These are phyloP conservation scores for Drosophila simulans DNA, from an alignment of 1,140 invertebrate genomes.

Conservation along the genomic window DNA sequence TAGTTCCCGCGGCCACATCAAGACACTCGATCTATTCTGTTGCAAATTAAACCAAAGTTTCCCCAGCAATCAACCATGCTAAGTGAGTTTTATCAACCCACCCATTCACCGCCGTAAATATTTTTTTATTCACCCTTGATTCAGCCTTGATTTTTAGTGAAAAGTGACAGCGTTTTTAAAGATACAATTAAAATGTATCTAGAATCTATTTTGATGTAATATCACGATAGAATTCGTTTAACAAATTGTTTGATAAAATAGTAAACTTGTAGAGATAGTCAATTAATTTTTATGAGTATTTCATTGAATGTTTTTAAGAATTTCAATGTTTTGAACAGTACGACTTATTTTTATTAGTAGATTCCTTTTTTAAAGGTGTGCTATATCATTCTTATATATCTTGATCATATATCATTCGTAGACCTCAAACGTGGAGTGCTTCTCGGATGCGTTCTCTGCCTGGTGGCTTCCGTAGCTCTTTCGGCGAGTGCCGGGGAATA, in stretches of 20 bases:
- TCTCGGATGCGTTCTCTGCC: slow-evolving; percentile 8
- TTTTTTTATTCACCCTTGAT: no score
- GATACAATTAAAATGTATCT: no score
- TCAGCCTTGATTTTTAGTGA: background rate
- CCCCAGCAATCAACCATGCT: slow-evolving; percentile 31
- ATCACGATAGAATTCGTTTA: no score
- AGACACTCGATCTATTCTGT: slow-evolving; percentile 9
- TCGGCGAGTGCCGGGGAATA: slow-evolving; percentile 12
- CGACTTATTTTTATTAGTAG: no score
- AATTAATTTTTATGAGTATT: no score
- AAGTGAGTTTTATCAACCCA: slow-evolving; percentile 24
- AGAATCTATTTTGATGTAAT: no score
- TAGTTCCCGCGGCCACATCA: slow-evolving; percentile 29
- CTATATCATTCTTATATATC: background rate
- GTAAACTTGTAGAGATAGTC: no score
- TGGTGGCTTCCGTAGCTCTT: slow-evolving; percentile 17
- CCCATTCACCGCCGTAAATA: background rate
- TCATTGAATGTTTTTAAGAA: no score
- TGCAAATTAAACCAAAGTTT: slow-evolving; percentile 38
- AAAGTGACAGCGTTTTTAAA: background rate
- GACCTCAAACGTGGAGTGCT: slow-evolving; percentile 8
- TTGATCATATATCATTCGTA: background rate
- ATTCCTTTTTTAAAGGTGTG: no score
- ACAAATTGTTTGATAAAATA: no score
- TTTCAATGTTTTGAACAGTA: no score